Percentiles rank a stretch among this genome's conserved stretches.
These are phyloP conservation scores for Buphagus erythrorhynchus DNA, from an alignment of 2,797 vertebrate genomes.

Conservation along the genomic window DNA sequence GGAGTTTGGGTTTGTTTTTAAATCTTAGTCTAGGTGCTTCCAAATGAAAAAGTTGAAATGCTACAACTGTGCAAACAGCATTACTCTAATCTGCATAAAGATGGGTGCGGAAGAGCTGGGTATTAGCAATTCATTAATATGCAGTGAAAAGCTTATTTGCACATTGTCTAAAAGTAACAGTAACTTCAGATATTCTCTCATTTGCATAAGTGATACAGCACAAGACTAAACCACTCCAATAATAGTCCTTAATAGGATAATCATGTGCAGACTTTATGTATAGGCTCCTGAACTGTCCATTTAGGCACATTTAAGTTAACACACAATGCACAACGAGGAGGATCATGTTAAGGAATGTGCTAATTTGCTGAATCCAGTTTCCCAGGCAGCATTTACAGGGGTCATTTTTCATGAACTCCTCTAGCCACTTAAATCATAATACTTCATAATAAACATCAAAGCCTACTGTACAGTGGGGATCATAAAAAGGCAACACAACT, in stretches of 20 bases:
- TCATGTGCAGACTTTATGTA: slow-evolving; percentile 43
- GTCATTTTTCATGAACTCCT: slow-evolving; percentile 64
- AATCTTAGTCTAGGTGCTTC: background rate
- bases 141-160: slow-evolving; percentile 72
- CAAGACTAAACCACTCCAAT: slow-evolving; percentile 4
- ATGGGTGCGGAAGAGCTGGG: slow-evolving; percentile 39
- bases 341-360: slow-evolving; percentile 27
- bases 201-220: slow-evolving; percentile 61
- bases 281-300: slow-evolving; percentile 50
- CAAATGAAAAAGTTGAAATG: slow-evolving; percentile 41
- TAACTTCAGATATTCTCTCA: slow-evolving; percentile 53
- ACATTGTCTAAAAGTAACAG: slow-evolving; percentile 73
- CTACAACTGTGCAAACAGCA: slow-evolving; percentile 66
- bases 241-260: slow-evolving; percentile 43
- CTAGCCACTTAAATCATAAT: slow-evolving; percentile 67
- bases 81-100: slow-evolving; percentile 61
- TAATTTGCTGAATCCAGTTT: slow-evolving; percentile 60
- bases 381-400: slow-evolving; percentile 39
- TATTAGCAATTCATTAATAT: slow-evolving; percentile 72
- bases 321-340: background rate
- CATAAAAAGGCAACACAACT: slow-evolving; percentile 32
- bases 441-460: slow-evolving; percentile 61
- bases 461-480: slow-evolving; percentile 10
- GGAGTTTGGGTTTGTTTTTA: background rate
- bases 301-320: slow-evolving; percentile 51